Evolutionary conservation across 2,888 invertebrate genomes (phyloP).

Genomic region (Papilio protenor): DNA sequence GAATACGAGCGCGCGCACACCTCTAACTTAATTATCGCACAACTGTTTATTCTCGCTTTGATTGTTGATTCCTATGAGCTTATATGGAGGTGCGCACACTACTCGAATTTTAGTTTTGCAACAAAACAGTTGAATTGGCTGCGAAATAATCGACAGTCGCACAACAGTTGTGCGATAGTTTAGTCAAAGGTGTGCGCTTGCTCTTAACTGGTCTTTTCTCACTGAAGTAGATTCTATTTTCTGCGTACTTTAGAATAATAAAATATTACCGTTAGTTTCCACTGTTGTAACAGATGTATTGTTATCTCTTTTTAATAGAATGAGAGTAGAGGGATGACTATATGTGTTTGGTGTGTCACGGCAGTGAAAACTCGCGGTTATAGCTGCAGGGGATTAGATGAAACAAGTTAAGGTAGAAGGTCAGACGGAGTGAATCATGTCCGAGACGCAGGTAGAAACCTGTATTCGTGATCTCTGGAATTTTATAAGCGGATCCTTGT

Average conservation of each 20-base stretch:
- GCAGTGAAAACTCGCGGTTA: neutral
- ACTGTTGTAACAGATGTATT: neutral
- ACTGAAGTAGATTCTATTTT: neutral
- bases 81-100: no score
- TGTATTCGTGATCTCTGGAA: conserved; percentile 33
- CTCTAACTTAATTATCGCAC: no score
- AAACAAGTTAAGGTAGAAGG: conserved; percentile 26
- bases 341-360: neutral
- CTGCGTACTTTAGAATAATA: neutral
- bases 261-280: neutral
- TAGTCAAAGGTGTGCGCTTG: no score
- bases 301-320: neutral
- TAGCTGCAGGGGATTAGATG: conserved; percentile 1
- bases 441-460: conserved; percentile 40
- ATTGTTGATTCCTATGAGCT: no score
- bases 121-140: no score
- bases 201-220: neutral
- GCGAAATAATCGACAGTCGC: no score
- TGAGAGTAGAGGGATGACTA: neutral
- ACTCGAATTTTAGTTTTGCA: no score
- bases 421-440: conserved; percentile 21
- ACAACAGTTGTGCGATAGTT: no score
- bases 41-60: no score
- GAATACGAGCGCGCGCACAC: no score
- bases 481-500: conserved; percentile 9